These are phyloP conservation scores for Lepus timidus DNA, from an alignment of 2,113 vertebrate species.

Conservation along the genomic window DNA sequence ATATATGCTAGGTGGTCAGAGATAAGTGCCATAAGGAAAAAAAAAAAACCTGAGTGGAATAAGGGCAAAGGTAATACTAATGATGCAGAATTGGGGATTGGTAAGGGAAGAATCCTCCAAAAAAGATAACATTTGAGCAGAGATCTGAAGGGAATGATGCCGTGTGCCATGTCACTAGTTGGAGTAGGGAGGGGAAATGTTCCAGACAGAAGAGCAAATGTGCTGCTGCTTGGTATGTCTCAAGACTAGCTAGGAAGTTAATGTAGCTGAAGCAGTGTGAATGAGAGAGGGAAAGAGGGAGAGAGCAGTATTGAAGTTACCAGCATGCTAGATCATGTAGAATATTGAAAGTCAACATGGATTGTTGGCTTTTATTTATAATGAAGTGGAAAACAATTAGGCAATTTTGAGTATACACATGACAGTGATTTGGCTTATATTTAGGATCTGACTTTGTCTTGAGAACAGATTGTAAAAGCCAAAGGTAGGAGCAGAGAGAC, in stretches of 20 bases:
- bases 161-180: neutral
- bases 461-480: neutral
- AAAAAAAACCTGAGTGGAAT: neutral
- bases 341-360: constrained; percentile 10
- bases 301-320: constrained; percentile 15
- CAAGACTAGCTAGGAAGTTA: constrained; percentile 34
- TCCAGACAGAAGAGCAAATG: neutral
- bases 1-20: neutral
- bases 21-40: constrained; percentile 39
- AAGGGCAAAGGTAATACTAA: constrained; percentile 42
- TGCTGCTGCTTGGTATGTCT: constrained; percentile 11
- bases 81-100: neutral
- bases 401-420: constrained; percentile 15
- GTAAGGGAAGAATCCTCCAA: constrained; percentile 4
- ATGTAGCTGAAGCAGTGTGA: constrained; percentile 31
- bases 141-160: constrained; percentile 50
- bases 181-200: neutral
- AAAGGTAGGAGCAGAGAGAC: constrained; percentile 21
- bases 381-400: constrained; percentile 14
- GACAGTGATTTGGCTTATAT: constrained; percentile 23
- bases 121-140: constrained; percentile 47
- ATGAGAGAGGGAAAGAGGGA: constrained; percentile 16
- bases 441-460: constrained; percentile 62
- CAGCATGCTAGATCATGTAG: constrained; percentile 28
- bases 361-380: constrained; percentile 17